Conservation (phyloP, 2,888 invertebrate genomes). For the Crocallis elinguaria region DNA sequence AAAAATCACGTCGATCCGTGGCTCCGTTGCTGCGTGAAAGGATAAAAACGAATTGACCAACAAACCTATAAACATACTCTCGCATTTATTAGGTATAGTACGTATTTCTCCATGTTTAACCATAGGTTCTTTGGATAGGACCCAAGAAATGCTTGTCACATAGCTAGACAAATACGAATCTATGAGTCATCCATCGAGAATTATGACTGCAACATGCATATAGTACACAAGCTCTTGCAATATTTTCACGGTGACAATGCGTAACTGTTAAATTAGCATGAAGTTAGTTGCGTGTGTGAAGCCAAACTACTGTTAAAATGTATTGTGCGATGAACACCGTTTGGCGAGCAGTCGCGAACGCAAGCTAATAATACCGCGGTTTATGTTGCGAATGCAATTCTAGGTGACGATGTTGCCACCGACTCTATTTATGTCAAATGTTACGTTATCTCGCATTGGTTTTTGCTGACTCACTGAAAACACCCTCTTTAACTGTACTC, state of each 20-base stretch:
- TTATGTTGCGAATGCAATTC: slow-evolving; percentile 68
- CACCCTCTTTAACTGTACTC: slow-evolving; percentile 29
- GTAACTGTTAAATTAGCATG: neutral
- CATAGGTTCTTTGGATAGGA: too few relatives aligned
- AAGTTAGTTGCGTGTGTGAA: neutral
- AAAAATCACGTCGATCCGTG: too few relatives aligned
- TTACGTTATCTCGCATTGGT: slow-evolving; percentile 57
- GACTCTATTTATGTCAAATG: slow-evolving; percentile 54
- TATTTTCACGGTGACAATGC: neutral
- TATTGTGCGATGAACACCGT: slow-evolving; percentile 24
- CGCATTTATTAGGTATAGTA: too few relatives aligned
- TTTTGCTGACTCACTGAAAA: slow-evolving; percentile 52
- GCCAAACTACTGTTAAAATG: slow-evolving; percentile 5
- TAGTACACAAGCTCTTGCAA: neutral
- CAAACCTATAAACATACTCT: too few relatives aligned
- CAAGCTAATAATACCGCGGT: slow-evolving; percentile 51
- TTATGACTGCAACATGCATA: too few relatives aligned
- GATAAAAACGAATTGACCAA: too few relatives aligned
- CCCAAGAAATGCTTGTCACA: too few relatives aligned
- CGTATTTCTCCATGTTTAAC: too few relatives aligned
- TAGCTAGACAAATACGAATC: too few relatives aligned
- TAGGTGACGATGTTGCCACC: slow-evolving; percentile 62
- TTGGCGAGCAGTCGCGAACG: slow-evolving; percentile 50
- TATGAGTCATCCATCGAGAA: too few relatives aligned
- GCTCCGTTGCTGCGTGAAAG: too few relatives aligned